Percentiles rank a stretch among this genome's conserved stretches.
phyloP scores from a whole-genome alignment of 2,888 invertebrate genomes.

The Didymodactylos carnosus region DNA sequence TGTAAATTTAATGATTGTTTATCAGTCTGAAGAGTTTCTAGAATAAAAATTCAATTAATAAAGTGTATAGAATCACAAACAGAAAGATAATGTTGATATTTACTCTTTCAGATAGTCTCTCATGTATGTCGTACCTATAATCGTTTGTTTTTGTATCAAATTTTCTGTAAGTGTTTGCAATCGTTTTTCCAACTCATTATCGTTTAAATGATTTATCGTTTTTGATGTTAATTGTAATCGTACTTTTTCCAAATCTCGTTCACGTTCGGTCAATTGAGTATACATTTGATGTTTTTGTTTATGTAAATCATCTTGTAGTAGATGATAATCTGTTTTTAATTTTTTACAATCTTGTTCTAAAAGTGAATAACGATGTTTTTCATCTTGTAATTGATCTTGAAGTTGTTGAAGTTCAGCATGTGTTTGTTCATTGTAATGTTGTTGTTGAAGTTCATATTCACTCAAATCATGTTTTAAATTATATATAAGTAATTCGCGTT shows the following conservation, averaged over 20 bases:
- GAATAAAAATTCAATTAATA: too few species aligned
- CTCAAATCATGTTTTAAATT: slow-evolving; percentile 38
- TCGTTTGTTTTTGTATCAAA: slow-evolving; percentile 61
- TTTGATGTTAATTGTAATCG: slow-evolving; percentile 32
- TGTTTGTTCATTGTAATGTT: slow-evolving; percentile 34
- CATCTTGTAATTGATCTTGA: slow-evolving; percentile 33
- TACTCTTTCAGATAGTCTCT: slow-evolving; percentile 40
- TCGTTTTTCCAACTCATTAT: slow-evolving; percentile 37
- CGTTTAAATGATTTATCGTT: slow-evolving; percentile 26
- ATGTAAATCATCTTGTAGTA: slow-evolving; percentile 40
- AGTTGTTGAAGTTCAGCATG: slow-evolving; percentile 35
- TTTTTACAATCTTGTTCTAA: slow-evolving; percentile 35
- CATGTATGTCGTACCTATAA: too few species aligned
- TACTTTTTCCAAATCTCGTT: slow-evolving; percentile 42
- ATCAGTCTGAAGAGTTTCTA: not conserved
- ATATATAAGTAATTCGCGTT: slow-evolving; percentile 34
- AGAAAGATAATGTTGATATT: not conserved
- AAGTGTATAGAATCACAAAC: not conserved
- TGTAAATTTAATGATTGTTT: not conserved
- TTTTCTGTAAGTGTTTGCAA: slow-evolving; percentile 51
- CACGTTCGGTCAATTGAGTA: slow-evolving; percentile 40
- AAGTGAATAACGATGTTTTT: slow-evolving; percentile 30
- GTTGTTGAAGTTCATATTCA: slow-evolving; percentile 37
- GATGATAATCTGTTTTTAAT: slow-evolving; percentile 40
- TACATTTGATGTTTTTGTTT: slow-evolving; percentile 38